Evolutionary conservation across 2,113 vertebrate species (phyloP).

Genomic region (Oryzias javanicus): DNA sequence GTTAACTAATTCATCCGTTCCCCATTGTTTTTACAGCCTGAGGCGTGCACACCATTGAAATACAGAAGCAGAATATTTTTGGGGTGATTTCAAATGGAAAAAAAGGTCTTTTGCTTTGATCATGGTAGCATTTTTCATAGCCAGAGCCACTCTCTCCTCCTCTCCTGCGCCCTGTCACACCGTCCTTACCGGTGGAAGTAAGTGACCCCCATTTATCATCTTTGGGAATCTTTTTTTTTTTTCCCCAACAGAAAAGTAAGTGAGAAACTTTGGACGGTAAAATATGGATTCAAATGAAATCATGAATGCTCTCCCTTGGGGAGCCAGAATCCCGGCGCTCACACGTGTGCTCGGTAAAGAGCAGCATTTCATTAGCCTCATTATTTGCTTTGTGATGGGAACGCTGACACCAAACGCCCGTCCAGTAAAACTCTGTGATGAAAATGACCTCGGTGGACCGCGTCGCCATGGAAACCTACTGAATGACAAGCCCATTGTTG

Average conservation of each 20-base stretch:
- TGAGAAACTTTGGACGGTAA: background rate
- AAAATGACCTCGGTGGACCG: slow-evolving; percentile 48
- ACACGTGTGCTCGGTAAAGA: slow-evolving; percentile 23
- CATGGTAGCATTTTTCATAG: slow-evolving; percentile 28
- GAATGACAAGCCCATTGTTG: slow-evolving; percentile 64
- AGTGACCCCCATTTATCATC: slow-evolving; percentile 31
- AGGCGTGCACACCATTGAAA: slow-evolving; percentile 12
- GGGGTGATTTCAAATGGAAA: background rate
- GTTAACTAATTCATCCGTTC: slow-evolving; percentile 14
- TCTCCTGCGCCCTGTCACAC: slow-evolving; percentile 27
- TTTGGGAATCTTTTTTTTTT: too few species aligned
- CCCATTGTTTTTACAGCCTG: slow-evolving; percentile 1
- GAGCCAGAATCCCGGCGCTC: slow-evolving; percentile 2
- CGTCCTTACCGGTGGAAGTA: slow-evolving; percentile 43
- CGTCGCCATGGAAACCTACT: slow-evolving; percentile 53
- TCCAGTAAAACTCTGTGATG: slow-evolving; percentile 43
- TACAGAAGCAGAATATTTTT: slow-evolving; percentile 5
- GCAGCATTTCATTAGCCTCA: slow-evolving; percentile 56
- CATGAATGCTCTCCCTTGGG: background rate
- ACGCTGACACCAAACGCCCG: slow-evolving; percentile 58
- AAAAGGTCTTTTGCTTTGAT: slow-evolving; percentile 36
- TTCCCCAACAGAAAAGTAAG: too few species aligned
- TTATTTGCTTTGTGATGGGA: slow-evolving; percentile 53
- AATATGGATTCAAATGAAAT: too few species aligned
- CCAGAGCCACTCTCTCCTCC: slow-evolving; percentile 16